Evolutionary conservation across 2,888 invertebrate species (phyloP).

Genomic region (Tortrix viridana): DNA sequence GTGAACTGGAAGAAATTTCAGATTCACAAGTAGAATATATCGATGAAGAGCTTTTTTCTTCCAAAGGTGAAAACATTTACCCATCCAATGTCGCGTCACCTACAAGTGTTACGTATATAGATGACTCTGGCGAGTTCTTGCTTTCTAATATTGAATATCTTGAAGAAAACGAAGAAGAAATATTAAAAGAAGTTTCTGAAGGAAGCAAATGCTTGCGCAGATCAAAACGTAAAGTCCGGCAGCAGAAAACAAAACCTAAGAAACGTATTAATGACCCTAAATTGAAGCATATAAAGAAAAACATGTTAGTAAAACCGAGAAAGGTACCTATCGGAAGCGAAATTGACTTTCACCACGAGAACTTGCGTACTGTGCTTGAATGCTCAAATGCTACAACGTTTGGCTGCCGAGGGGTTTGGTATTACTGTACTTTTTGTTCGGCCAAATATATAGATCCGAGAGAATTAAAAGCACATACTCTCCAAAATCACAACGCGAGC

Average conservation of each 20-base stretch:
- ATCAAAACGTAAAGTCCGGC: not conserved
- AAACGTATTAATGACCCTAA: not conserved
- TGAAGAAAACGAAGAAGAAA: slow-evolving; percentile 11
- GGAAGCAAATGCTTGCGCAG: slow-evolving; percentile 1
- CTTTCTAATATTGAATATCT: slow-evolving; percentile 15
- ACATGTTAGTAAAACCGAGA: not conserved
- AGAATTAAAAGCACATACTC: slow-evolving; percentile 61
- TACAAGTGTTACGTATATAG: not conserved
- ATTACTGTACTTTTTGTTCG: slow-evolving; percentile 65
- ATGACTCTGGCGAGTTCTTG: not conserved
- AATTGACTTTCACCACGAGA: slow-evolving; percentile 55
- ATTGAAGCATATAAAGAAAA: not conserved
- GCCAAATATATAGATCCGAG: slow-evolving; percentile 57
- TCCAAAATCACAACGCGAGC: slow-evolving; percentile 50
- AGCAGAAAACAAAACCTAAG: not conserved
- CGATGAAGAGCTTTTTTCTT: not conserved
- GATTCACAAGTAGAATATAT: not conserved
- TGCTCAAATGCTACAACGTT: slow-evolving; percentile 53
- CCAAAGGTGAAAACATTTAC: not conserved
- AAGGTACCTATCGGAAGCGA: not conserved
- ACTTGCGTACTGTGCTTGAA: slow-evolving; percentile 55
- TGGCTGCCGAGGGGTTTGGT: slow-evolving; percentile 56
- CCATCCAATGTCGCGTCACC: not conserved
- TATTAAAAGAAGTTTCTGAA: not conserved
- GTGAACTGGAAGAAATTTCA: not conserved